Evolutionary conservation across 2,888 invertebrate genomes (phyloP).

Genomic region (Esperia sulphurella): DNA sequence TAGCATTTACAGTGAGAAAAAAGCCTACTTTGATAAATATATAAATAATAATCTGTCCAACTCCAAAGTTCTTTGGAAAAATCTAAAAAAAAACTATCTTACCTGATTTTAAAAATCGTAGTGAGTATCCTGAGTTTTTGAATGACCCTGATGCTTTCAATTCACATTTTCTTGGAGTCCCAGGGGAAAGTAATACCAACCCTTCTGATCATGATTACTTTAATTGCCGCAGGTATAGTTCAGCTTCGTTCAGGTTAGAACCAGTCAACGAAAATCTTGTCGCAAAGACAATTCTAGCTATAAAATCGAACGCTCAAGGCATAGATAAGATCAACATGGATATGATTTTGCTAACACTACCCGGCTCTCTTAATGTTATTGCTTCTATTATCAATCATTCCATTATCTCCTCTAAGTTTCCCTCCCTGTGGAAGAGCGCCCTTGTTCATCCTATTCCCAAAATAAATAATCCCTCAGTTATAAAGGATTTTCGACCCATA

Average conservation of each 20-base stretch:
- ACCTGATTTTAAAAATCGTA: too few species aligned
- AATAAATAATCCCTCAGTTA: background rate
- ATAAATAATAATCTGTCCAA: background rate
- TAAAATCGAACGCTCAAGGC: background rate
- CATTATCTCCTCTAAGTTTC: background rate
- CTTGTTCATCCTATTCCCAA: slow-evolving; percentile 13
- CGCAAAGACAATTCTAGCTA: background rate
- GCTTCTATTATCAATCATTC: background rate
- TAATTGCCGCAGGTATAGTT: background rate
- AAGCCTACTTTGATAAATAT: background rate
- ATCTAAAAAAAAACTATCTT: background rate
- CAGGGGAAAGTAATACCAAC: background rate
- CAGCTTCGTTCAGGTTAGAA: background rate
- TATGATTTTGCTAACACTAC: background rate
- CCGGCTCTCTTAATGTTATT: background rate
- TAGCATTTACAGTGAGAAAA: background rate
- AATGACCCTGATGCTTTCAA: background rate
- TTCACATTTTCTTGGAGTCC: background rate
- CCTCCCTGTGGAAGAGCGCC: background rate
- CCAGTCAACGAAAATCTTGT: background rate
- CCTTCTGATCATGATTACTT: background rate
- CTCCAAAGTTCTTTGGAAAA: background rate
- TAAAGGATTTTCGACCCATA: slow-evolving; percentile 12
- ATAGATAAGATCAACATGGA: background rate
- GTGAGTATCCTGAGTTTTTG: background rate